Conservation (phyloP, 1,140 invertebrate species). For the Solenopsis fugax region DNA sequence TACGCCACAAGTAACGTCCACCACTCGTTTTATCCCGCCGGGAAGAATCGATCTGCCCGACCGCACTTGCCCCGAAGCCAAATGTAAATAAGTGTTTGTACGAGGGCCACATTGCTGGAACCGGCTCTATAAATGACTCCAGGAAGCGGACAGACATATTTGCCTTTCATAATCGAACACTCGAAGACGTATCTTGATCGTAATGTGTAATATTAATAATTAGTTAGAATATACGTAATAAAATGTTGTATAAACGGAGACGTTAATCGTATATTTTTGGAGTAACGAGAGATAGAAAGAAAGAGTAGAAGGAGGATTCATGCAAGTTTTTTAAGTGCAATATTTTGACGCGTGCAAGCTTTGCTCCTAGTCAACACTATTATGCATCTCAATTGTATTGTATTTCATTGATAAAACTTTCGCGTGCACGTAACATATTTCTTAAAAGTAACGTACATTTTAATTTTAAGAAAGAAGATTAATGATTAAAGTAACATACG, state of each 20-base stretch:
- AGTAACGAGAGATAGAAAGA: not conserved
- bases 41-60: slow-evolving; percentile 13
- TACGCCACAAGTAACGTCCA: slow-evolving; percentile 40
- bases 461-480: not conserved
- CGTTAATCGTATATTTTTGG: not conserved
- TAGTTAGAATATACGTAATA: not conserved
- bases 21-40: slow-evolving; percentile 15
- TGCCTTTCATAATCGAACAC: slow-evolving; percentile 51
- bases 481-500: not conserved
- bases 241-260: not conserved
- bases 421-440: not conserved
- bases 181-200: not conserved
- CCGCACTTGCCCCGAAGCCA: not conserved
- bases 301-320: not conserved
- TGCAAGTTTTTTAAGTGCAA: not conserved
- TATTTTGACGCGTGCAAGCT: not conserved
- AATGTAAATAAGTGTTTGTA: slow-evolving; percentile 53
- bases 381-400: not conserved
- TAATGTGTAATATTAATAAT: not conserved
- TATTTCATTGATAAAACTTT: not conserved
- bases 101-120: slow-evolving; percentile 54
- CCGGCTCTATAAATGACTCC: slow-evolving; percentile 63
- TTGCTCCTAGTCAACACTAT: not conserved
- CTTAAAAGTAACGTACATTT: slow-evolving; percentile 18
- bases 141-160: slow-evolving; percentile 49